Evolutionary conservation across 2,888 invertebrate species (phyloP), one percentile per base, ranked within the genome.

Genomic region (Erebia palarica): DNA sequence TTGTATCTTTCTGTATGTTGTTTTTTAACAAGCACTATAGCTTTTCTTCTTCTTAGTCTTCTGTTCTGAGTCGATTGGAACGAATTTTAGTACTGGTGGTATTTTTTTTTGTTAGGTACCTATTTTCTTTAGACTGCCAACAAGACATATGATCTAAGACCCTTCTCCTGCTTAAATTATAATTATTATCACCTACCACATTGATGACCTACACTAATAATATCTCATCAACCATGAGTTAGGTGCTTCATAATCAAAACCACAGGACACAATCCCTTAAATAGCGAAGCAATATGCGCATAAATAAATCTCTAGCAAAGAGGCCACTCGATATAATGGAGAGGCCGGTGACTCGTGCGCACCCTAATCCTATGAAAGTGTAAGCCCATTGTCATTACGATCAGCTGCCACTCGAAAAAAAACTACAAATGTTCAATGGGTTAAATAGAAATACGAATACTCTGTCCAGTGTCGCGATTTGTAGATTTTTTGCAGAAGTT

Each of bases 301-400:
- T 89, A 75, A 86, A 85, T 86, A 86, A 81, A 85, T 86, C 82
- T 78, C 72, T 78, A 80, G 80, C 82, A 81, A 84, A 87, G 87
- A 83, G 81, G 81, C 84, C 83, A 81, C 91, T 91, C 86, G 84
- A 88, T 85, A 88, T 91, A 91, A 92, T 91, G 81, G 88, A 90
- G 88, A 82, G 88, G 77, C 81, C 81, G 80, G 83, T 80, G 79
- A 79, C 79, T 76, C 73, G 81, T 84, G 84, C 85, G 75, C 77
- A 81, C 83, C 76, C 79, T 83, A 86, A 86, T 86, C 87, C 84
- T 75, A 79, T 63, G 21, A 63, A 63, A 63, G 63, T 59, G n/a
- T 88, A 88, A 89, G 77, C 83, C 88, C 76, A 88, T 90, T 92
- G 89, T 89, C 82, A 82, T 83, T 82, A 79, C 76, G 79, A 86